phyloP scores from a whole-genome alignment of 2,113 vertebrate genomes.

The Herpetotheres cachinnans region DNA sequence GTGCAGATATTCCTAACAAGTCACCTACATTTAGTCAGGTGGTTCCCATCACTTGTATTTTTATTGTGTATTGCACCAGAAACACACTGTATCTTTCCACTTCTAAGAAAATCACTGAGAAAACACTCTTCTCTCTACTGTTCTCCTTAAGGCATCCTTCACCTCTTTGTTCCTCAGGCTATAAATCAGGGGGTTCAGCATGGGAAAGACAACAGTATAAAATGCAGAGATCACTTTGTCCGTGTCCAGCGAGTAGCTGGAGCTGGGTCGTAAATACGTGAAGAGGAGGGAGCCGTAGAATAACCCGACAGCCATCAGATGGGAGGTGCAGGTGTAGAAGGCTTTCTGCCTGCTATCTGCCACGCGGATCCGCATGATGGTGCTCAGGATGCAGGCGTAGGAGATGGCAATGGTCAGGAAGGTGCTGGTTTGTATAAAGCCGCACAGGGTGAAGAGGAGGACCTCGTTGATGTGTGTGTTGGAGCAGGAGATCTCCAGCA shows the following conservation, averaged over 20 bases:
- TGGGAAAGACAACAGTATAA: slow-evolving; percentile 49
- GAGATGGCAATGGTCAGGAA: slow-evolving; percentile 22
- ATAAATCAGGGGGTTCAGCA: slow-evolving; percentile 67
- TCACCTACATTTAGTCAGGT: neutral
- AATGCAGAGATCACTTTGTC: slow-evolving; percentile 53
- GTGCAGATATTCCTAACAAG: neutral
- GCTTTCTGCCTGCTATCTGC: slow-evolving; percentile 5
- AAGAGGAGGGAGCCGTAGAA: slow-evolving; percentile 48
- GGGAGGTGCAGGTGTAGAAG: slow-evolving; percentile 56
- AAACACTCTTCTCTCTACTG: neutral
- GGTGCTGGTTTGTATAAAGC: slow-evolving; percentile 51
- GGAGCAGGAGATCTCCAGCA: slow-evolving; percentile 24
- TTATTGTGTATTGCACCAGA: neutral
- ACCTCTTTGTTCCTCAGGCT: slow-evolving; percentile 39
- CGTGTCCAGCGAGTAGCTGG: slow-evolving; percentile 39
- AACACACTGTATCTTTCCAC: neutral
- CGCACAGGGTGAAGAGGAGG: slow-evolving; percentile 44
- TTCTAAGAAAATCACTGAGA: neutral
- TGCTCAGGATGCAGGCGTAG: neutral
- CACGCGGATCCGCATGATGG: neutral
- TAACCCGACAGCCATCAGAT: neutral
- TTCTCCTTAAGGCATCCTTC: slow-evolving; percentile 9
- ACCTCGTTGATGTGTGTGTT: neutral
- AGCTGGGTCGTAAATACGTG: slow-evolving; percentile 36
- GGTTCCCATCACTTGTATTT: neutral